Percentiles rank a stretch among this genome's conserved stretches.
These are phyloP conservation scores for Numenius phaeopus DNA, from an alignment of 2,797 vertebrate species.

Conservation along the genomic window DNA sequence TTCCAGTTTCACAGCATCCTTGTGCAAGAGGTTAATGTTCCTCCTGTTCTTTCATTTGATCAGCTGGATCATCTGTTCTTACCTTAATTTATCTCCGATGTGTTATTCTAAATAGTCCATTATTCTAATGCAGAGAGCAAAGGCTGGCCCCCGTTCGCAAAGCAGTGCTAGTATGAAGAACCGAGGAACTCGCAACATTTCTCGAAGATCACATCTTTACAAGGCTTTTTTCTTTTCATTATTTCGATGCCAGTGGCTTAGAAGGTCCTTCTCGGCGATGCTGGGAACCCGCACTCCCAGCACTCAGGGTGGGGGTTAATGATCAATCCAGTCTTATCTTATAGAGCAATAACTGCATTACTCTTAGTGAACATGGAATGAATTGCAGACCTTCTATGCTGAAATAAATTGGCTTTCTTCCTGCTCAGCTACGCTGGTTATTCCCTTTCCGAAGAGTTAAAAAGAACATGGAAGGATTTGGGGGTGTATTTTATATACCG, in stretches of 20 bases:
- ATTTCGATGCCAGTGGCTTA: not conserved
- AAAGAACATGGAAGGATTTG: not conserved
- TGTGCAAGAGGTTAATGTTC: not conserved
- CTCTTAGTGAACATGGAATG: not conserved
- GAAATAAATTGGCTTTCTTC: slow-evolving; percentile 51
- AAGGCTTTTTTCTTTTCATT: not conserved
- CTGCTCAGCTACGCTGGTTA: not conserved
- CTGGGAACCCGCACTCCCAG: not conserved
- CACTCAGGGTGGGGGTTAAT: not conserved
- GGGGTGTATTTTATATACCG: not conserved
- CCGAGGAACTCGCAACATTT: not conserved
- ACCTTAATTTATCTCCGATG: not conserved
- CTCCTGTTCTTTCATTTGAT: not conserved
- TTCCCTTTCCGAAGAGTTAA: slow-evolving; percentile 15
- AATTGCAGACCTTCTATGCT: slow-evolving; percentile 19
- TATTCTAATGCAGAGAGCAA: not conserved
- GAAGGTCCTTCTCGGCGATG: not conserved
- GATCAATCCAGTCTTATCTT: not conserved
- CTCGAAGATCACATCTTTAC: not conserved
- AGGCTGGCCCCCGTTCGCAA: not conserved
- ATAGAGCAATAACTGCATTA: slow-evolving; percentile 55
- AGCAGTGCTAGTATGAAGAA: not conserved
- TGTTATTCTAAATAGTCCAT: not conserved
- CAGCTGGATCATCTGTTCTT: not conserved
- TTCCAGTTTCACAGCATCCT: not conserved